Evolutionary conservation across 2,888 invertebrate genomes (phyloP).

Genomic region (Drosophila recens): DNA sequence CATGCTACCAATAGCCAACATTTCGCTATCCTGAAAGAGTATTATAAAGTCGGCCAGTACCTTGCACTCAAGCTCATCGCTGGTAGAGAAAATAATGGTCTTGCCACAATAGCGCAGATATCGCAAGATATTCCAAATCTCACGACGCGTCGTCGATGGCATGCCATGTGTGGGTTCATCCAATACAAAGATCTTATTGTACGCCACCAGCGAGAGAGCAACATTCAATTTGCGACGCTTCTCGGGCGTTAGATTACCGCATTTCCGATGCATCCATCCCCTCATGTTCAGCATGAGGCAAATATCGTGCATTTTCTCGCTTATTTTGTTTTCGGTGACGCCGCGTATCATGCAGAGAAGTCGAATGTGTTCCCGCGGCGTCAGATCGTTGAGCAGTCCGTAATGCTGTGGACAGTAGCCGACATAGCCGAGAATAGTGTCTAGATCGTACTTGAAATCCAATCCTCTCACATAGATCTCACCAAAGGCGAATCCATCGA

Average conservation of each 20-base stretch:
- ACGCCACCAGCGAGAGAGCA: slow-evolving; percentile 89
- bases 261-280: slow-evolving; percentile 87
- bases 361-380: slow-evolving; percentile 88
- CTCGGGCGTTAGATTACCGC: slow-evolving; percentile 88
- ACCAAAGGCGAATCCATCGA: slow-evolving; percentile 89
- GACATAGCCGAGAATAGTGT: slow-evolving; percentile 87
- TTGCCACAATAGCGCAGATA: slow-evolving; percentile 89
- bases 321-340: slow-evolving; percentile 82
- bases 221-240: slow-evolving; percentile 90
- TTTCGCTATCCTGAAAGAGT: slow-evolving; percentile 91
- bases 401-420: slow-evolving; percentile 90
- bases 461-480: slow-evolving; percentile 89
- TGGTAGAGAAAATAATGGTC: slow-evolving; percentile 92
- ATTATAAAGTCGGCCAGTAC: slow-evolving; percentile 91
- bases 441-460: slow-evolving; percentile 86
- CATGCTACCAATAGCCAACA: slow-evolving; percentile 90
- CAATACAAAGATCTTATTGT: slow-evolving; percentile 88
- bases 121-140: slow-evolving; percentile 91
- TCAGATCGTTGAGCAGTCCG: slow-evolving; percentile 88
- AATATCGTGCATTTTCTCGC: slow-evolving; percentile 84
- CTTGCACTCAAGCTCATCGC: slow-evolving; percentile 93
- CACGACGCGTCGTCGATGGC: slow-evolving; percentile 92
- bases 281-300: slow-evolving; percentile 87
- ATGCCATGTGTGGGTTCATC: slow-evolving; percentile 87
- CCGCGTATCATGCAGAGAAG: slow-evolving; percentile 89